Base-by-base conservation (phyloP, 2,888 invertebrate species). In the Ormyrus thymus region DNA sequence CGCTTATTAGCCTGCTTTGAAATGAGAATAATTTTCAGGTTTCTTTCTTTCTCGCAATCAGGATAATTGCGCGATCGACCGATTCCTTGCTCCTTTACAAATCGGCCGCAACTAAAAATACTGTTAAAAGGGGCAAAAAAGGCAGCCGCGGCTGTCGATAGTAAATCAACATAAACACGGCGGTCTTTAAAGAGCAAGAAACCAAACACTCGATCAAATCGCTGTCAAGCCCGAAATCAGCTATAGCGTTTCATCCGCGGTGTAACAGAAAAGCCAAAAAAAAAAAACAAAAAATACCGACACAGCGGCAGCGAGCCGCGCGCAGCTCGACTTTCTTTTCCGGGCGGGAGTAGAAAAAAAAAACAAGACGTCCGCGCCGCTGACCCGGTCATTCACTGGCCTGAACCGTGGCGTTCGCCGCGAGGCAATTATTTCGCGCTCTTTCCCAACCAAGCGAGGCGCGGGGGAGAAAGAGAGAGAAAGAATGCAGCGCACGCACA, bases 341-440 rank as follows among this genome's bases (percentile, higher is more conserved):
- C 45, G n/a, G 61, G 61, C 43, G 45, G 0, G 10, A 9, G 43
- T 51, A 29, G 4, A 51, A 51, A 3, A 51, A 51, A 51, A 51
- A 51, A 51, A 11, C 2, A 51, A 13, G 15, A 59, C 15, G 9
- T 43, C 13, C 13, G 10, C 13, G 1, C 59, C n/a, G 10, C 61
- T 48, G 65, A 65, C 50, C 50, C 15, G 65, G 65, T 65, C 65
- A 65, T 15, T 29, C 51, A 7, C 9, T 10, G 8, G 9, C 29
- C 10, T 50, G 7, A 50, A 50, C 10, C 6, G 50, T n/a, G 2
- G n/a, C n/a, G 10, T 56, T 11, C 7, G 1, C 45, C 8, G 4
- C 55, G 7, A 29, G 29, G 51, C 55, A 68, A 68, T 68, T 68
- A 68, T 56, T 55, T 50, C 55, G 45, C 53, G 43, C 66, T 53